Evolutionary conservation across 2,888 invertebrate genomes (phyloP), one percentile per base, ranked within the genome.

Genomic region (Fissipunctia ypsillon): DNA sequence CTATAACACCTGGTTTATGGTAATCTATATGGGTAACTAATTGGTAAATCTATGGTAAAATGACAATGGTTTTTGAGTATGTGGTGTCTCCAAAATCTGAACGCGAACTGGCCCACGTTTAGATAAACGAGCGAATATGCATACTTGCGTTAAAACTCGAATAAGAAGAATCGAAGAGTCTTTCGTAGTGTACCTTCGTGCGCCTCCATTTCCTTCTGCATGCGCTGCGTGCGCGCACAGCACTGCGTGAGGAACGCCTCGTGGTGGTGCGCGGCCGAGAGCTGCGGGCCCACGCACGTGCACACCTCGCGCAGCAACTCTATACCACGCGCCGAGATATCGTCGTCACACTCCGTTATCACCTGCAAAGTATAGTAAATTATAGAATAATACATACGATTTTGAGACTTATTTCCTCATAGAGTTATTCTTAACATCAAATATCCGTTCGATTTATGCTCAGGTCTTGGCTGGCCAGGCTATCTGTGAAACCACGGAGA

Each of bases 171-270:
- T 60, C 52, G 12, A 22, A 57, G 28, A 43, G 16, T 64, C 0
- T 52, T 16, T n/a, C 6, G 2, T 35, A 35, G 7, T 19, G 14
- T 77, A 95, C 95, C 93, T 81, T 93, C 87, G 68, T 91, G 87
- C 96, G 88, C 96, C 60, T 97, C 97, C 84, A 99, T 97, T 22
- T 98, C 99, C 90, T 98, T 98, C 92, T 98, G 99, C 91, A 98
- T 97, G 16, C 98, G 97, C 91, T 98, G 98, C 82, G 99, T 96
- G 84, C 99, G 97, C 93, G 99, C 98, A 94, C 98, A 98, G 95
- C 99, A 99, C 89, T 99, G 98, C 80, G 98, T 98, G 86, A 99
- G 98, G 93, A 99, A 99, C 88, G 98, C 98, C 93, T 99, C 98
- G 94, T 99, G 99, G 94, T 99, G 99, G 77, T 97, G 97, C 73